Evolutionary conservation across 2,797 vertebrate genomes (phyloP).

Genomic region (Notamacropus eugenii): DNA sequence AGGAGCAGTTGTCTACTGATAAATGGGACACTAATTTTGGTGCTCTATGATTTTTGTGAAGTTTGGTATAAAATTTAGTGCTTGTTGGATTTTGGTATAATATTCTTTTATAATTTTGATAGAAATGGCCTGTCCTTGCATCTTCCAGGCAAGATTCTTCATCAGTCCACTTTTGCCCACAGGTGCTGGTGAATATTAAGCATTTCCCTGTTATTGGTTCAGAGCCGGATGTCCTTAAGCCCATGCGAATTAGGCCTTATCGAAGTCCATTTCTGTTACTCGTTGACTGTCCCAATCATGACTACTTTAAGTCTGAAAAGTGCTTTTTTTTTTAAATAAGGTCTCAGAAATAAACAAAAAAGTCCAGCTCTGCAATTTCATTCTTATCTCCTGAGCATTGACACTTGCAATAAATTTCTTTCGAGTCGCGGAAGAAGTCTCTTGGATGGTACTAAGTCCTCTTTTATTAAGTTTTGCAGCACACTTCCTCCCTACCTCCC

Average conservation of each 20-base stretch:
- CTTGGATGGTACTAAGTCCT: background rate
- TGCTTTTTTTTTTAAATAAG: slow-evolving; percentile 33
- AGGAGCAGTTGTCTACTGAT: background rate
- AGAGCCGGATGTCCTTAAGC: slow-evolving; percentile 40
- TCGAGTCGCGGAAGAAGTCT: background rate
- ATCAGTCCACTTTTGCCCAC: background rate
- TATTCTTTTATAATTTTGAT: background rate
- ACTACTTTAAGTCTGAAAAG: slow-evolving; percentile 15
- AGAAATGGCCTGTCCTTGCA: background rate
- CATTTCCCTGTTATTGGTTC: slow-evolving; percentile 18
- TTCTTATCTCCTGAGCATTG: slow-evolving; percentile 44
- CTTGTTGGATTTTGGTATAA: background rate
- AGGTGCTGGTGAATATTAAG: slow-evolving; percentile 19
- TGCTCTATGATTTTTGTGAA: background rate
- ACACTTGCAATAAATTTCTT: slow-evolving; percentile 43
- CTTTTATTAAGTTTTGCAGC: slow-evolving; percentile 6
- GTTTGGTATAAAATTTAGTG: background rate
- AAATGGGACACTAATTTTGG: background rate
- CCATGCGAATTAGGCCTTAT: slow-evolving; percentile 20
- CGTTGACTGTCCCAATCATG: slow-evolving; percentile 29
- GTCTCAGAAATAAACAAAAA: slow-evolving; percentile 6
- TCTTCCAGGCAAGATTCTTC: background rate
- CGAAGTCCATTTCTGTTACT: slow-evolving; percentile 17
- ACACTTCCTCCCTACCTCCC: background rate
- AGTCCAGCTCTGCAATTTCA: background rate